Evolutionary conservation across 23 tunicate species (phyloP).

Genomic region (Styela clava): DNA sequence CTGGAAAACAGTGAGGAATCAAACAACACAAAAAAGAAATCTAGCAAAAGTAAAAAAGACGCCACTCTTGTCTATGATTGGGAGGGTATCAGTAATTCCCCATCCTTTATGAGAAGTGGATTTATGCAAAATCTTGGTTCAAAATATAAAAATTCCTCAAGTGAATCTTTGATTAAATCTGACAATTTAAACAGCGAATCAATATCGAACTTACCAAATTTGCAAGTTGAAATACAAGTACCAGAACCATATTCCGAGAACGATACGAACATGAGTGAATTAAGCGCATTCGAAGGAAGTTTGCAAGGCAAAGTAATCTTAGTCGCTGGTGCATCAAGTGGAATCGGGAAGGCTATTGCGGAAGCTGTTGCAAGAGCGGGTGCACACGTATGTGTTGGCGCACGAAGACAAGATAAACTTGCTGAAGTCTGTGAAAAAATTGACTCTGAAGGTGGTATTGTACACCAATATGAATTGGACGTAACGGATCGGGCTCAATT

Average conservation of each 20-base stretch:
- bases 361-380: constrained; percentile 62
- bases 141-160: background rate
- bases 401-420: constrained; percentile 50
- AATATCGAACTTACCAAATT: background rate
- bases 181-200: background rate
- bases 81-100: no score
- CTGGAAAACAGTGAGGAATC: no score
- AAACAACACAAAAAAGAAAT: no score
- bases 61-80: no score
- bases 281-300: background rate
- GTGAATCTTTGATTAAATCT: no score
- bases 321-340: constrained; percentile 92
- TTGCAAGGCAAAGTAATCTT: constrained; percentile 43
- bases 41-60: no score
- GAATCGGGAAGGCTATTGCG: constrained; percentile 82
- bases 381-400: constrained; percentile 83
- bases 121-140: background rate
- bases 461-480: constrained; percentile 46
- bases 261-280: background rate
- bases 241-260: background rate
- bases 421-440: constrained; percentile 44
- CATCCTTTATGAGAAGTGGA: background rate
- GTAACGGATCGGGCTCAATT: constrained; percentile 55
- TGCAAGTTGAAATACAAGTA: background rate
- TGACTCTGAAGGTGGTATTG: constrained; percentile 31